These are phyloP conservation scores for Drosophila prolongata DNA, from an alignment of 2,888 invertebrate species.

Conservation along the genomic window DNA sequence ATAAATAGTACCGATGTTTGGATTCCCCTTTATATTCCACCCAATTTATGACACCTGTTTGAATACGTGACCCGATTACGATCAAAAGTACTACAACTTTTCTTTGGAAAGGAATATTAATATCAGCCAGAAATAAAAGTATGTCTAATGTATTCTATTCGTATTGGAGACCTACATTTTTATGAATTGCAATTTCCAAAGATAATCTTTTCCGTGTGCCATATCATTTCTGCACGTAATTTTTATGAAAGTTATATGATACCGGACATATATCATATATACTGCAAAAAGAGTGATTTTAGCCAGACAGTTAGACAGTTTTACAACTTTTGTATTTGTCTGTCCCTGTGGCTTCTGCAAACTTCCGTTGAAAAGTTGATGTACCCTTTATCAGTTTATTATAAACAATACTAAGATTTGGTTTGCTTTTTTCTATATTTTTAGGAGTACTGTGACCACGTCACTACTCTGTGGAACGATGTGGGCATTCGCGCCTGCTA, in stretches of 20 bases:
- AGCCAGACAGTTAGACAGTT: conserved; percentile 9
- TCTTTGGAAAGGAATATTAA: background rate
- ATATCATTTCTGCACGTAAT: conserved; percentile 2
- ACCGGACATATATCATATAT: conserved; percentile 6
- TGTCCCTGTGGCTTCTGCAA: background rate
- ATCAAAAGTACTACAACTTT: background rate
- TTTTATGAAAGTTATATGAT: conserved; percentile 8
- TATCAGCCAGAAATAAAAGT: background rate
- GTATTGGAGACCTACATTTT: background rate
- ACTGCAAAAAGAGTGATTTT: background rate
- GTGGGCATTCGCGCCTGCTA: conserved; percentile 89
- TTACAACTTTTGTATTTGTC: background rate
- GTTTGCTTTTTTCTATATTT: conserved; percentile 13
- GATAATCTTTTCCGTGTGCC: too few species aligned
- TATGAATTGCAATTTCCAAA: too few species aligned
- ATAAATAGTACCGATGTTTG: conserved; percentile 11
- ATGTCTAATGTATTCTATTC: background rate
- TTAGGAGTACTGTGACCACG: conserved; percentile 90
- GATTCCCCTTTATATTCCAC: background rate
- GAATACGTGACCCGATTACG: background rate
- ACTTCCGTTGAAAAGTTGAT: conserved; percentile 2
- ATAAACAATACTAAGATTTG: conserved; percentile 12
- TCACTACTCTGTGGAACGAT: conserved; percentile 89
- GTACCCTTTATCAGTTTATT: conserved; percentile 1
- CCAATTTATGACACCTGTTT: conserved; percentile 5